These are phyloP conservation scores for Eufriesea mexicana DNA, from an alignment of 1,140 invertebrate genomes.

Conservation along the genomic window DNA sequence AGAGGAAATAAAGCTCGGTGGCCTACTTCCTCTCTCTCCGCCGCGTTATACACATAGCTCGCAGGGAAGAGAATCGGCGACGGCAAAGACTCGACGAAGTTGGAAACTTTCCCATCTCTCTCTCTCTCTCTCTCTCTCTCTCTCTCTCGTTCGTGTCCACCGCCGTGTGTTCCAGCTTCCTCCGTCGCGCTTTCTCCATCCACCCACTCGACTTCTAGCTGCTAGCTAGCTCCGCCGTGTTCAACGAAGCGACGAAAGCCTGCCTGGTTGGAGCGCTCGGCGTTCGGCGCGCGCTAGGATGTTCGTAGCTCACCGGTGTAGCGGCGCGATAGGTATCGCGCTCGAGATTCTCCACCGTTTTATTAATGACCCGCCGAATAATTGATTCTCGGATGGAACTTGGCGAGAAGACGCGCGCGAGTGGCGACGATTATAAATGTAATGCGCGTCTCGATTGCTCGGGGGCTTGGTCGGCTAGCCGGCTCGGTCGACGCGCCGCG, in stretches of 20 bases:
- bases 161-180: neutral
- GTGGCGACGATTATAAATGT: constrained; percentile 42
- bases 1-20: constrained; percentile 65
- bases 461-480: neutral
- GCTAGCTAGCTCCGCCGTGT: neutral
- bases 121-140: neutral
- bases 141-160: neutral
- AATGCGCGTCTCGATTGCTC: constrained; percentile 11
- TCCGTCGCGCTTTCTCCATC: neutral
- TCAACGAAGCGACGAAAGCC: constrained; percentile 42
- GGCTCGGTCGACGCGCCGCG: neutral
- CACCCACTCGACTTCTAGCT: neutral
- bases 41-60: neutral
- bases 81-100: constrained; percentile 54
- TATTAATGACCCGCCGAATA: constrained; percentile 61
- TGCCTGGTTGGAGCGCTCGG: constrained; percentile 24
- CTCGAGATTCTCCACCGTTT: constrained; percentile 46
- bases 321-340: constrained; percentile 48
- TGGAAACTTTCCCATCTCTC: constrained; percentile 20
- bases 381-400: constrained; percentile 50
- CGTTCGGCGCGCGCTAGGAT: too few species aligned
- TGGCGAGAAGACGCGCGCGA: neutral
- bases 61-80: constrained; percentile 38
- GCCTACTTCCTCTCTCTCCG: constrained; percentile 56
- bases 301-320: constrained; percentile 4